These are phyloP conservation scores for Buceros bicornis DNA, from an alignment of 2,797 vertebrate genomes.

Conservation along the genomic window DNA sequence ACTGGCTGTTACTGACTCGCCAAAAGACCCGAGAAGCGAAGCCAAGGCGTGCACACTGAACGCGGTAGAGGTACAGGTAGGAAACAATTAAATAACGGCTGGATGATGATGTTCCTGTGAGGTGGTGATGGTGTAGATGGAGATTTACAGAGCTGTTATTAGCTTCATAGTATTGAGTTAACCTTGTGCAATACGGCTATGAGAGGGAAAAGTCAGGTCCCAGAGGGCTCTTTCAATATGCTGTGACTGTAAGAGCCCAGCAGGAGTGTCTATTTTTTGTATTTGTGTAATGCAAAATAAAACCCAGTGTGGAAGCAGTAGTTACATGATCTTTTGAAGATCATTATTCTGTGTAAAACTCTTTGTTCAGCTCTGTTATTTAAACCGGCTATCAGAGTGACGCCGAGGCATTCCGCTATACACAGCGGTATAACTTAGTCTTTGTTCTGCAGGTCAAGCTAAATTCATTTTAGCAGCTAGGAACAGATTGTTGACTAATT, in stretches of 20 bases:
- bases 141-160: conserved; percentile 20
- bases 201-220: conserved; percentile 34
- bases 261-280: conserved; percentile 18
- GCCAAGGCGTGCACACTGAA: background rate
- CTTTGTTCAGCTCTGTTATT: conserved; percentile 42
- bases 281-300: conserved; percentile 55
- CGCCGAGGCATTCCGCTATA: conserved; percentile 19
- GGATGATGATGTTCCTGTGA: background rate
- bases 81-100: background rate
- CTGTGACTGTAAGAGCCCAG: conserved; percentile 29
- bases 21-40: background rate
- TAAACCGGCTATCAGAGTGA: conserved; percentile 8
- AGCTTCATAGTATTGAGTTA: conserved; percentile 36
- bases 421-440: background rate
- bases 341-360: conserved; percentile 31
- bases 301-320: background rate
- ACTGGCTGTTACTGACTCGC: background rate
- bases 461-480: conserved; percentile 49
- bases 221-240: conserved; percentile 26
- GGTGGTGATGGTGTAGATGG: background rate
- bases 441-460: conserved; percentile 64
- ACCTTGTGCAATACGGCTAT: conserved; percentile 27
- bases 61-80: background rate
- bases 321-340: conserved; percentile 48
- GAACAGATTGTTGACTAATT: conserved; percentile 44